Percentiles rank a stretch among this genome's conserved stretches.
phyloP scores from a whole-genome alignment of 2,113 vertebrate genomes.

The Nesospiza acunhae region DNA sequence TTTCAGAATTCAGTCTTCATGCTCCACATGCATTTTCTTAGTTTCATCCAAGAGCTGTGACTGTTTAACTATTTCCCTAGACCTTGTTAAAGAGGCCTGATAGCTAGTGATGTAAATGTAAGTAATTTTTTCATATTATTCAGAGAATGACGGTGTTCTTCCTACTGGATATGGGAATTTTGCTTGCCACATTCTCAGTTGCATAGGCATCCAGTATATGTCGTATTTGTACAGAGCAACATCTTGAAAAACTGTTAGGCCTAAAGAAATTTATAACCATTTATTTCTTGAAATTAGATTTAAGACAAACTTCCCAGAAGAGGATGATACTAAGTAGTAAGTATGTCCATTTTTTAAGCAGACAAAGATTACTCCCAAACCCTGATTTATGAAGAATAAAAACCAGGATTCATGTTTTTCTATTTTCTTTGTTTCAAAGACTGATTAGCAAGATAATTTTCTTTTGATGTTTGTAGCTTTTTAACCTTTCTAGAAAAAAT shows the following conservation, averaged over 20 bases:
- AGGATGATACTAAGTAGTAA: not conserved
- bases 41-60: not conserved
- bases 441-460: not conserved
- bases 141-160: not conserved
- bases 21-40: not conserved
- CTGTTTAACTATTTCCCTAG: not conserved
- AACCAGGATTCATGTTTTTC: not conserved
- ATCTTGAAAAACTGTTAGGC: not conserved
- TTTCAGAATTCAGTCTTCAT: not conserved
- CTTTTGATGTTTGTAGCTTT: not conserved
- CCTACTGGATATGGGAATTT: not conserved
- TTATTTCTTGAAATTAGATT: not conserved
- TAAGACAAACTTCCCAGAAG: not conserved
- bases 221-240: not conserved
- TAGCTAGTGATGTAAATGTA: not conserved
- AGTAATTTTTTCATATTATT: not conserved
- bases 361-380: not conserved
- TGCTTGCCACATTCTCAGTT: not conserved
- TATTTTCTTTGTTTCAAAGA: not conserved
- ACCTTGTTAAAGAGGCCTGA: not conserved
- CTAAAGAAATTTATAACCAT: not conserved
- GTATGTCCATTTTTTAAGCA: not conserved
- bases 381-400: not conserved
- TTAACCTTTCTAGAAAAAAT: constrained; percentile 13
- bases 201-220: not conserved